Percentiles rank a stretch among this genome's conserved stretches.
Evolutionary conservation across 2,797 vertebrate species (phyloP).

Genomic region (Mormyrops attenuatus): DNA sequence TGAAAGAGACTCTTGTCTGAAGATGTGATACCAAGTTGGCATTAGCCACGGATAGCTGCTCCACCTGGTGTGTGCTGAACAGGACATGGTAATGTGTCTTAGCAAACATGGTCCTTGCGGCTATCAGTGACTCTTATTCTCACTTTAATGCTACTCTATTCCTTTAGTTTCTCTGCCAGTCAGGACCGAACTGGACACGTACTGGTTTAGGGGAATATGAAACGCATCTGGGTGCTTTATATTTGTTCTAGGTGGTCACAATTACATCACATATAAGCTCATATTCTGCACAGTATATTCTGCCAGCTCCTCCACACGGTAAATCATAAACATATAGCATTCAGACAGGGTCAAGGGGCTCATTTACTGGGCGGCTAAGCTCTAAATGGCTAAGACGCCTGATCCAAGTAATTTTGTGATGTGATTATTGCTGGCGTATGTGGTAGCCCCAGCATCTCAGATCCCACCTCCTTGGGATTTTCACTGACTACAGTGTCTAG

Average conservation of each 20-base stretch:
- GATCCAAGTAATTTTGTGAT: not conserved
- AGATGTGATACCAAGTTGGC: slow-evolving; percentile 51
- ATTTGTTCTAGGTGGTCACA: not conserved
- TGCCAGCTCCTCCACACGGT: not conserved
- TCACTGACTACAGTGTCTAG: not conserved
- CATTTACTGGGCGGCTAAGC: not conserved
- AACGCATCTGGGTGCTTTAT: not conserved
- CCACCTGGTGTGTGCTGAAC: slow-evolving; percentile 51
- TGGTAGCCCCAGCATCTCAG: not conserved
- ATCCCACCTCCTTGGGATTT: not conserved
- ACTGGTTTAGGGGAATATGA: not conserved
- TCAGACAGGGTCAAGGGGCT: not conserved
- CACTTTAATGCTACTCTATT: slow-evolving; percentile 3
- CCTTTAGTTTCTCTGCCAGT: not conserved
- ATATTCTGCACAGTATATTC: not conserved
- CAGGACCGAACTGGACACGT: not conserved
- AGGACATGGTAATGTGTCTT: slow-evolving; percentile 37
- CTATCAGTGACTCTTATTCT: not conserved
- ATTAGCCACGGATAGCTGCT: slow-evolving; percentile 49
- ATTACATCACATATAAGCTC: not conserved
- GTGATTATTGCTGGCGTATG: not conserved
- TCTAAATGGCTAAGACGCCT: not conserved
- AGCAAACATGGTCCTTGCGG: not conserved
- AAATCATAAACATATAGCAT: not conserved
- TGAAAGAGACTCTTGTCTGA: slow-evolving; percentile 63